phyloP scores from a whole-genome alignment of 2,113 vertebrate genomes.

The Neotoma lepida region DNA sequence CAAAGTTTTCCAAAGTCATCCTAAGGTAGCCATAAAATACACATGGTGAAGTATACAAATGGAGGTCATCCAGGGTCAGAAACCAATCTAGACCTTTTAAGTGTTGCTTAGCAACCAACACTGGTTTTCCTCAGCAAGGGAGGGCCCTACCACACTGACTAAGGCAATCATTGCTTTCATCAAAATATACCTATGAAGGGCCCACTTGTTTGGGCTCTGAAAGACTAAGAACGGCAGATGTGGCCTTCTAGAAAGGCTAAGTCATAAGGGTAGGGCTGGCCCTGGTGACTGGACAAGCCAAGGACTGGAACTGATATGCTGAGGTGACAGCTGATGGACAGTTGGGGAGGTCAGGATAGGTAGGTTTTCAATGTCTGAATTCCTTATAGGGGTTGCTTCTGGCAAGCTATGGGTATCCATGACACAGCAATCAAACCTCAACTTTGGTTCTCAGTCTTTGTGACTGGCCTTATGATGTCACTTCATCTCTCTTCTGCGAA shows the following conservation, averaged over 20 bases:
- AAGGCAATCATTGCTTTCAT: slow-evolving; percentile 66
- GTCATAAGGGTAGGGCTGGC: background rate
- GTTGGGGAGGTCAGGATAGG: background rate
- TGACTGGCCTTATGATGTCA: background rate
- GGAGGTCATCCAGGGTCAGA: slow-evolving; percentile 60
- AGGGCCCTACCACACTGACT: slow-evolving; percentile 62
- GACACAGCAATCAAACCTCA: background rate
- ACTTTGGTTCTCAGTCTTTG: background rate
- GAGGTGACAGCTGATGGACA: background rate
- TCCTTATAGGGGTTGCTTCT: background rate
- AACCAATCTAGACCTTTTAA: slow-evolving; percentile 46
- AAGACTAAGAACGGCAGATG: background rate
- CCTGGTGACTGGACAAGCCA: background rate
- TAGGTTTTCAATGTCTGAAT: background rate
- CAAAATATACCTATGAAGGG: slow-evolving; percentile 64
- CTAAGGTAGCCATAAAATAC: slow-evolving; percentile 55
- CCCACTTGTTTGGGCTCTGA: slow-evolving; percentile 28
- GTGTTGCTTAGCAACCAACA: slow-evolving; percentile 59
- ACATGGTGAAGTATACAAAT: background rate
- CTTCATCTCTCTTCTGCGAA: background rate
- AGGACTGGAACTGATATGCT: background rate
- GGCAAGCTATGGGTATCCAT: background rate
- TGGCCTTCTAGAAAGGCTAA: background rate
- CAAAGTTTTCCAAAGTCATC: slow-evolving; percentile 45
- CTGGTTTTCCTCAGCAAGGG: slow-evolving; percentile 61